Conservation (phyloP, 2,888 invertebrate species). For the Eristalis pertinax region DNA sequence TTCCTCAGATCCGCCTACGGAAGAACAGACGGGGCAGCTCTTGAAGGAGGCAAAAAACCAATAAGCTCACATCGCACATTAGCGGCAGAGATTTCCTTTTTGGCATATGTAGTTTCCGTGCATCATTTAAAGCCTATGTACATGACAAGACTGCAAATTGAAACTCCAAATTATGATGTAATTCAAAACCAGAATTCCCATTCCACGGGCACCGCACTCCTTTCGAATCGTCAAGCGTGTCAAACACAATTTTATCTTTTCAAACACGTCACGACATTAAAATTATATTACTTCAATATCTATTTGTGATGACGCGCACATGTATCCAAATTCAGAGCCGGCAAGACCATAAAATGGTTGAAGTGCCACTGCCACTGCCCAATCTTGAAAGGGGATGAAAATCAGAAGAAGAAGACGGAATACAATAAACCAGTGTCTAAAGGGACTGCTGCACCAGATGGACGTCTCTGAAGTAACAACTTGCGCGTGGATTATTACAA, state of each 20-base stretch:
- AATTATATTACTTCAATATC: constrained; percentile 1
- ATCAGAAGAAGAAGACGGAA: background rate
- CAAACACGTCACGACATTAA: background rate
- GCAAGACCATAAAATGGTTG: background rate
- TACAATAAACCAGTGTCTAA: background rate
- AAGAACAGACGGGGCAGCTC: no score
- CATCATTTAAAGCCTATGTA: background rate
- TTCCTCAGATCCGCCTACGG: no score
- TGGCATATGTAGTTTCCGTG: no score
- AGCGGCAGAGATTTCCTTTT: no score
- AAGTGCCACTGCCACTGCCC: background rate
- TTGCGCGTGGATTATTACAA: background rate
- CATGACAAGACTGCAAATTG: background rate
- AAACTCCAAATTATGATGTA: background rate
- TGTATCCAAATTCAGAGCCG: background rate
- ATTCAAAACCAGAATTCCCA: background rate
- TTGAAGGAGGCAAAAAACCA: no score
- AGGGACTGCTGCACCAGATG: background rate
- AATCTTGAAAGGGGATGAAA: background rate
- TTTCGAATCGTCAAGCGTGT: background rate
- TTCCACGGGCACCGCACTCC: background rate
- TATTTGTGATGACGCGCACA: background rate
- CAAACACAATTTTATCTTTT: background rate
- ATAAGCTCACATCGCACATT: no score
- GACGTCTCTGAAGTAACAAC: background rate